Base-by-base conservation (phyloP, 1,140 invertebrate genomes). In the Oryctes rhinoceros region DNA sequence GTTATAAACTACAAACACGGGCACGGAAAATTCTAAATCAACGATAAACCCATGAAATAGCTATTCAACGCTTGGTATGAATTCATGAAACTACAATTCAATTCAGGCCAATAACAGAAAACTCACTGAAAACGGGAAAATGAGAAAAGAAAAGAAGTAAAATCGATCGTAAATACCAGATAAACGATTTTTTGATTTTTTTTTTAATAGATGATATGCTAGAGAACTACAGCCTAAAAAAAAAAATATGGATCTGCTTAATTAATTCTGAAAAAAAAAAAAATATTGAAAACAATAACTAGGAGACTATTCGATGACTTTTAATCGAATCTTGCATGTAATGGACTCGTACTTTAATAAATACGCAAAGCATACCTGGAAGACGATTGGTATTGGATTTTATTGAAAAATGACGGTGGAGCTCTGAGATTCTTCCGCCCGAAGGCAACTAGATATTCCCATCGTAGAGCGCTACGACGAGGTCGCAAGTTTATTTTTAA, bases 351-450 rank as follows among this genome's bases (percentile, higher is more conserved):
- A 67, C n/a, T 67, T 67, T 67, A 67, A 67, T 67, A 67, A 67
- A 67, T 67, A 20, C 62, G n/a, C n/a, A 67, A 67, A 30, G 62
- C 18, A 30, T 67, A n/a, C 62, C 10, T n/a, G 2, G 18, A 11
- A 67, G 18, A 18, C 24, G 62, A n/a, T 30, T 18, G 24, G 62
- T 67, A 67, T 67, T 67, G n/a, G 62, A 67, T 67, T 67, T 67
- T 67, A 67, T 67, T 67, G 62, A 67, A 20, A 67, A 67, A 20
- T 67, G 62, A 67, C 62, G 24, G 62, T 24, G 3, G 24, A 67
- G 11, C 24, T 67, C n/a, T 15, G 62, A 67, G 24, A 30, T 67
- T 67, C 62, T 10, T 24, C 18, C 18, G 18, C 24, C 24, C 24
- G 9, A 67, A 30, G 62, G 18, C 18, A 18, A 20, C 62, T 67